Base-by-base conservation (phyloP, 2,888 invertebrate species). In the Trichogramma dendrolimi region DNA sequence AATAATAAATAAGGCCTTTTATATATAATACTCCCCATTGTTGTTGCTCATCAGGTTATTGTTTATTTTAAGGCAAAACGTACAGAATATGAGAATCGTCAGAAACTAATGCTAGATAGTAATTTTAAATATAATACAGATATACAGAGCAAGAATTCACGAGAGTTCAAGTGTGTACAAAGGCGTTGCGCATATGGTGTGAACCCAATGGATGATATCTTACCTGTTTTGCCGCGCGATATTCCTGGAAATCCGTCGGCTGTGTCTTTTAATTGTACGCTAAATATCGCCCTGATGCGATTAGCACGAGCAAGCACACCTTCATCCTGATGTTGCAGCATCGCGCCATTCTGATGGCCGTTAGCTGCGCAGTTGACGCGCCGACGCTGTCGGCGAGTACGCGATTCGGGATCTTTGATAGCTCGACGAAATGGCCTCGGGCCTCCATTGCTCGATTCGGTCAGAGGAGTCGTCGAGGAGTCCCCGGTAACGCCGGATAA, bases 201-300 rank as follows among this genome's bases (percentile, higher is more conserved):
- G 43, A 14, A 14, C 43, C 38, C 8, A 51, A 40, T 56, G 11
- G 8, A 27, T 38, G 46, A 41, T n/a, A 40, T 58, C 75, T 76
- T 71, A 79, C 78, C 78, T 71, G 78, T 75, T 67, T 78, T 79
- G 52, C 78, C 78, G 44, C 78, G 71, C 52, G 78, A 77, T 67
- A 79, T 77, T 39, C 78, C 78, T n/a, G 78, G 77, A 63, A 79
- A 72, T 43, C 72, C 71, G 56, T 76, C 72, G 48, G 75, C 70
- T 56, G 75, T 74, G 67, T 73, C 66, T 64, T 69, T 77, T 65
- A 78, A 71, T 66, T 79, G 78, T 10, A 72, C 71, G 40, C 75
- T 73, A 63, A 78, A 79, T 70, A 78, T 78, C 10, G 78, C 76
- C 66, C 77, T 73, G 68, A 79, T 77, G 62, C 74, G 75, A 71